Evolutionary conservation across 2,113 vertebrate genomes (phyloP).

Genomic region (Lagopus leucura): DNA sequence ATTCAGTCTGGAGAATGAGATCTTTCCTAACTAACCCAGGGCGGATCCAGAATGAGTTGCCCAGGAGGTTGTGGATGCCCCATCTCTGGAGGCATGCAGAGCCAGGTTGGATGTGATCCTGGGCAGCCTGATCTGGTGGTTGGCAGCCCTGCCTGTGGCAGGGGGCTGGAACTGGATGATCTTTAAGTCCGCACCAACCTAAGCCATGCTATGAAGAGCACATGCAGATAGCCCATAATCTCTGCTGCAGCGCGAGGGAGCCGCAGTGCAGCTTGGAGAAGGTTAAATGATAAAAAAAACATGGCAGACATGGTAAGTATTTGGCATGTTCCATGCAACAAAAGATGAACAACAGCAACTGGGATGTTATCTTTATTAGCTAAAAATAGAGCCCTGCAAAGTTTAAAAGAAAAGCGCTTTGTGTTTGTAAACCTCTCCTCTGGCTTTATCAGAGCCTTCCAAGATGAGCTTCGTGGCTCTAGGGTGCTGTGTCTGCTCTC

Average conservation of each 20-base stretch:
- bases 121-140: no score
- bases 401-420: conserved; percentile 60
- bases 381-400: conserved; percentile 65
- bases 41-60: neutral
- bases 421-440: conserved; percentile 39
- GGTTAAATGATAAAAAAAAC: conserved; percentile 55
- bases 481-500: conserved; percentile 38
- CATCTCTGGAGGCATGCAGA: no score
- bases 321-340: conserved; percentile 64
- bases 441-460: conserved; percentile 26
- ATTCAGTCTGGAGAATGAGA: neutral
- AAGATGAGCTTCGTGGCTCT: conserved; percentile 20
- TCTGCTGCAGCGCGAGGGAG: neutral
- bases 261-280: neutral
- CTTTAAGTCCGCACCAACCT: no score
- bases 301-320: conserved; percentile 69
- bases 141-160: no score
- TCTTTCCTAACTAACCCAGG: neutral
- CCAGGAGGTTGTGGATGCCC: neutral
- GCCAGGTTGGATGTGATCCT: no score
- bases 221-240: neutral
- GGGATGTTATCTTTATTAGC: conserved; percentile 70
- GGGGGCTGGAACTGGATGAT: no score
- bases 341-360: conserved; percentile 76
- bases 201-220: neutral